A percentile compares a stretch with the other conserved stretches of the same genome.
Evolutionary conservation across 35 echinoderm and acorn worm genomes (phyloP).

Genomic region (Heliocidaris erythrogramma): DNA sequence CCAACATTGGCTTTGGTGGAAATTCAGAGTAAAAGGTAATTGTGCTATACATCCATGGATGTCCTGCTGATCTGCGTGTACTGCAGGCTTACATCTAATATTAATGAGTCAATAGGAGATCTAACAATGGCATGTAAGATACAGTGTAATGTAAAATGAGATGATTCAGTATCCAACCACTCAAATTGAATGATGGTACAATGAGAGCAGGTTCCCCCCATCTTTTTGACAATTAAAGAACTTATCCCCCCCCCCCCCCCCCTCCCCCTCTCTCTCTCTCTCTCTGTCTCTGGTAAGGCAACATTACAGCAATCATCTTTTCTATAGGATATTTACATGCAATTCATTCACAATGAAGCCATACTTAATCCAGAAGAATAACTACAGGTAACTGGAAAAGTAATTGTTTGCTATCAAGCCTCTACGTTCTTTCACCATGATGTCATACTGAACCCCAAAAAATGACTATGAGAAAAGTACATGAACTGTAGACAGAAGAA

Average conservation of each 20-base stretch:
- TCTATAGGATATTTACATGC: no score
- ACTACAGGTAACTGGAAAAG: not conserved
- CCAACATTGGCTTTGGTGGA: not conserved
- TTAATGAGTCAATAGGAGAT: not conserved
- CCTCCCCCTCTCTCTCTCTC: not conserved
- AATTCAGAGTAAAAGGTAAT: not conserved
- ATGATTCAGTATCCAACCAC: not conserved
- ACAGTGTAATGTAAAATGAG: not conserved
- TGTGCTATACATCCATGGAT: not conserved
- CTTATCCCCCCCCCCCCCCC: not conserved
- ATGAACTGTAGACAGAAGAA: not conserved
- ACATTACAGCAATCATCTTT: no score
- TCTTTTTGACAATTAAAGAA: not conserved
- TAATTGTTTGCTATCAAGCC: no score
- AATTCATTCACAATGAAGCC: not conserved
- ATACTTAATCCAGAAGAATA: not conserved
- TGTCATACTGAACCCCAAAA: not conserved
- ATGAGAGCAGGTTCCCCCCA: not conserved
- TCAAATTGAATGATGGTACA: no score
- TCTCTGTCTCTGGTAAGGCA: not conserved
- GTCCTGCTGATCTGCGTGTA: not conserved
- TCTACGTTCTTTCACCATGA: not conserved
- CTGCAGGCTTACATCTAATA: not conserved
- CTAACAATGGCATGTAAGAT: not conserved
- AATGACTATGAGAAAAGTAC: not conserved